A percentile compares a stretch with the other conserved stretches of the same genome.
phyloP scores from a whole-genome alignment of 64 coral and sea anemone species.

The Montipora foliosa region DNA sequence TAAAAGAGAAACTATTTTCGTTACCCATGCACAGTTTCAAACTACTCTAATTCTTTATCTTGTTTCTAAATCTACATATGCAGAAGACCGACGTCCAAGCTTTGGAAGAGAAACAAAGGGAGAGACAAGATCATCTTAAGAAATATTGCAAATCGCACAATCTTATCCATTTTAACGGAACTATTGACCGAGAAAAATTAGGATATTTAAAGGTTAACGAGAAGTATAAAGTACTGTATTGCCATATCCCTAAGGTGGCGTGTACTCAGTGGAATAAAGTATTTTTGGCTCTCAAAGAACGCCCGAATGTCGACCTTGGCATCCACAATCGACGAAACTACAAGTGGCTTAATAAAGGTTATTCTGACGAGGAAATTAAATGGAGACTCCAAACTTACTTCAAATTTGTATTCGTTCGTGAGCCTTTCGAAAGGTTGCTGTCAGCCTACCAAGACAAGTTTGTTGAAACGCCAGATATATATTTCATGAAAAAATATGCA shows the following conservation, averaged over 20 bases:
- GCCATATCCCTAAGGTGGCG: neutral
- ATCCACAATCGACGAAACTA: neutral
- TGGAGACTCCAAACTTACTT: neutral
- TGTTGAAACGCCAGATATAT: too few relatives aligned
- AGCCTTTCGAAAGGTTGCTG: conserved; percentile 13
- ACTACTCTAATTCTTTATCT: too few relatives aligned
- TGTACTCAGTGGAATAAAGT: neutral
- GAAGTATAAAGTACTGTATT: neutral
- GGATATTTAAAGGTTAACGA: neutral
- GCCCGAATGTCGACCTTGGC: neutral
- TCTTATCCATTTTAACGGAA: neutral
- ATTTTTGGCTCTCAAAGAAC: neutral
- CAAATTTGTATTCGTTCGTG: conserved; percentile 28
- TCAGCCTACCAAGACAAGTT: neutral
- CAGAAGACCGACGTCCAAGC: too few relatives aligned
- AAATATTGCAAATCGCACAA: neutral
- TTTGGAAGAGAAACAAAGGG: neutral
- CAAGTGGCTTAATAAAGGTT: neutral
- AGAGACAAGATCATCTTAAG: conserved; percentile 7
- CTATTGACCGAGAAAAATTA: neutral
- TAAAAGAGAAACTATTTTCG: too few relatives aligned
- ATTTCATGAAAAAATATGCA: neutral
- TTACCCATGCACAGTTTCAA: too few relatives aligned
- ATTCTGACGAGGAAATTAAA: neutral
- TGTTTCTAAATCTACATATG: too few relatives aligned